Evolutionary conservation across 2,113 vertebrate species (phyloP).

Genomic region (Ctenodactylus gundi): DNA sequence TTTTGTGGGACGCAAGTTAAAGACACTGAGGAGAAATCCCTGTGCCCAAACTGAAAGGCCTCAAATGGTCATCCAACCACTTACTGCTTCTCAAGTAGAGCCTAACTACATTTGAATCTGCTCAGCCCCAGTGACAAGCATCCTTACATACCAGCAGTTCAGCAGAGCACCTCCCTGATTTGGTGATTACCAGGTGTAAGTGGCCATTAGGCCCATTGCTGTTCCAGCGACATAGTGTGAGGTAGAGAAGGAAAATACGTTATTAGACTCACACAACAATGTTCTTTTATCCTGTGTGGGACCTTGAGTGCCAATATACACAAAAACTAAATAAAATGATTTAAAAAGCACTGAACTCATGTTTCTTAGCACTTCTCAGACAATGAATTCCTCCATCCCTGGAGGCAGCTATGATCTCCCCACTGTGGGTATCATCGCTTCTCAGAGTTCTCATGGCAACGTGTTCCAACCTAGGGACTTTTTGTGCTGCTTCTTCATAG

Average conservation of each 20-base stretch:
- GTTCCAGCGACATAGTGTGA: neutral
- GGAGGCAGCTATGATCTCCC: neutral
- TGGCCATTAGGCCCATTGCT: neutral
- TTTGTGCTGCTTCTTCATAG: neutral
- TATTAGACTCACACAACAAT: neutral
- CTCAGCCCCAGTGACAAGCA: neutral
- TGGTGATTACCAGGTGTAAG: neutral
- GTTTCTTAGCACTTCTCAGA: neutral
- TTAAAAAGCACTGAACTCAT: neutral
- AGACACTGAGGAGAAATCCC: neutral
- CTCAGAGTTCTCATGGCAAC: neutral
- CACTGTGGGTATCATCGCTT: neutral
- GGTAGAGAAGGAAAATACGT: neutral
- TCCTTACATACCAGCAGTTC: neutral
- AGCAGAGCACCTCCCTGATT: neutral
- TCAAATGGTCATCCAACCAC: neutral
- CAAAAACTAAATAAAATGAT: conserved; percentile 6
- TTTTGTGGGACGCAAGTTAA: neutral
- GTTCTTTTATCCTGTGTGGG: neutral
- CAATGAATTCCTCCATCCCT: neutral
- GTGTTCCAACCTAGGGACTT: neutral
- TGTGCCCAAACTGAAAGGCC: neutral
- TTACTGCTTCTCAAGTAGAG: neutral
- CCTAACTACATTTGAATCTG: neutral
- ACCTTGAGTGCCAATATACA: neutral